phyloP scores from a whole-genome alignment of 2,797 vertebrate species.

The Falco berigora region DNA sequence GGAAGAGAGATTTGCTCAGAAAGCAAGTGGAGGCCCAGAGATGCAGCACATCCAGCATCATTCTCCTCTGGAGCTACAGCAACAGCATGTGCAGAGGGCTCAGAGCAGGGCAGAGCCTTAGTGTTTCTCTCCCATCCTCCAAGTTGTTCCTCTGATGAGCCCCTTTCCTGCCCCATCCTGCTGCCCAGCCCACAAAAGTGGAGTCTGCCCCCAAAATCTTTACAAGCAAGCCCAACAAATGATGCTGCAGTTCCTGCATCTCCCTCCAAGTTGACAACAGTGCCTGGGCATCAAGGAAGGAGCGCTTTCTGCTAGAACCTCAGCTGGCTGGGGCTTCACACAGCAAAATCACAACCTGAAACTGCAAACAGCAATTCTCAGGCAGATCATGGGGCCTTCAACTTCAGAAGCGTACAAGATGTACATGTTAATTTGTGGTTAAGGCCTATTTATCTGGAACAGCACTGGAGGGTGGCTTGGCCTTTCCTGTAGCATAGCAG shows the following conservation, averaged over 20 bases:
- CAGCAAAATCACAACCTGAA: background rate
- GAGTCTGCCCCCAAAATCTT: background rate
- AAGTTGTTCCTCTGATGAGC: background rate
- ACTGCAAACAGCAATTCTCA: background rate
- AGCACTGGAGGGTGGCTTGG: constrained; percentile 1
- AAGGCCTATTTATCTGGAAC: constrained; percentile 2
- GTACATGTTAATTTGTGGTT: constrained; percentile 45
- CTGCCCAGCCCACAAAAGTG: background rate
- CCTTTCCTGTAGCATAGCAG: constrained; percentile 1
- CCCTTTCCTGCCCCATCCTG: background rate
- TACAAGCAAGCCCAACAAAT: background rate
- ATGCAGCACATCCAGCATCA: background rate
- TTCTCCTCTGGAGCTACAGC: background rate
- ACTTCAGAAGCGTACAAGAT: background rate
- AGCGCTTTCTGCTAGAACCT: background rate
- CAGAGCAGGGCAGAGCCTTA: background rate
- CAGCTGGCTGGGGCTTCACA: background rate
- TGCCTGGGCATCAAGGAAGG: background rate
- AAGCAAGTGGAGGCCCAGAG: background rate
- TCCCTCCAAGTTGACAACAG: accelerated
- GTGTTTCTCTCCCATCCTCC: background rate
- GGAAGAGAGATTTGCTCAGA: background rate
- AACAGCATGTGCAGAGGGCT: background rate
- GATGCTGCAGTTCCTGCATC: background rate
- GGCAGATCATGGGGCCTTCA: background rate